These are phyloP conservation scores for Aleiodes leptofemur DNA, from an alignment of 2,888 invertebrate genomes.

Conservation along the genomic window DNA sequence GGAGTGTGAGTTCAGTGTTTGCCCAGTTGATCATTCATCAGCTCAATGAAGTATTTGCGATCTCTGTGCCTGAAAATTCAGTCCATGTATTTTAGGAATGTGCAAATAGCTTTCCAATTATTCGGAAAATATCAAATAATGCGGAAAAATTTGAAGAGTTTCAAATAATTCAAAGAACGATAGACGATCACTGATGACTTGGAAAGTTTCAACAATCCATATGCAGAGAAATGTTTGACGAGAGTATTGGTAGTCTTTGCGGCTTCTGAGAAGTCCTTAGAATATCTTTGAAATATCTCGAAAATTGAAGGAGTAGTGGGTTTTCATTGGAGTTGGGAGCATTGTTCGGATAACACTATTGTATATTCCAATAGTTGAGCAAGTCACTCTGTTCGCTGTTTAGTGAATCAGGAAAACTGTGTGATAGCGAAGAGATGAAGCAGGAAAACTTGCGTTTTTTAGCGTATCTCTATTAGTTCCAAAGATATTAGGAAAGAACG, in stretches of 20 bases:
- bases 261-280: conserved; percentile 87
- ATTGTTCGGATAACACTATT: conserved; percentile 84
- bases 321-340: conserved; percentile 91
- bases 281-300: conserved; percentile 89
- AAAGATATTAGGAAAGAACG: too few relatives aligned
- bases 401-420: too few relatives aligned
- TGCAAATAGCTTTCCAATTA: too few relatives aligned
- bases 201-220: conserved; percentile 91
- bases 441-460: too few relatives aligned
- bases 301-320: conserved; percentile 93
- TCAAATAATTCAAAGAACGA: conserved; percentile 72
- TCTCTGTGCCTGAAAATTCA: conserved; percentile 77
- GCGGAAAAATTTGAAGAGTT: too few relatives aligned
- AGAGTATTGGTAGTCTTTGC: conserved; percentile 86
- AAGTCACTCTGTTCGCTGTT: conserved; percentile 78
- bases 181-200: conserved; percentile 91
- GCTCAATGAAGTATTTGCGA: conserved; percentile 84
- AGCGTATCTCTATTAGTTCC: too few relatives aligned
- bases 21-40: conserved; percentile 86
- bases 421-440: neutral
- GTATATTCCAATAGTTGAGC: conserved; percentile 87
- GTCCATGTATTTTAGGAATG: neutral
- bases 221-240: conserved; percentile 83
- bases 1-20: conserved; percentile 86
- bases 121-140: too few relatives aligned